These are phyloP conservation scores for Prunella strophiata DNA, from an alignment of 2,797 vertebrate genomes.

Conservation along the genomic window DNA sequence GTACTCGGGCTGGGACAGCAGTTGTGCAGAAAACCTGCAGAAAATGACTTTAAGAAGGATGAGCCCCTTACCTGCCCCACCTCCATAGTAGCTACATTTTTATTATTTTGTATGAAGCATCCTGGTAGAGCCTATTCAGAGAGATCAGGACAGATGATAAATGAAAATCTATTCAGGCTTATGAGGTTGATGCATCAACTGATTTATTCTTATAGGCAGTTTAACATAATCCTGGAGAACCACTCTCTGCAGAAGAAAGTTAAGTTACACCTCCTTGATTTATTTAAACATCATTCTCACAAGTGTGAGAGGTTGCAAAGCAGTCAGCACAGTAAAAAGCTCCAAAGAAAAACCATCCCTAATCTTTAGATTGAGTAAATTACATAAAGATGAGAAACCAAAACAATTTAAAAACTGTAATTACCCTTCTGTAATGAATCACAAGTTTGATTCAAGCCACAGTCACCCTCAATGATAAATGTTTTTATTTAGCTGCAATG, in stretches of 20 bases:
- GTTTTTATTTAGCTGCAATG: neutral
- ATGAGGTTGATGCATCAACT: neutral
- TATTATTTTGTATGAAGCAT: neutral
- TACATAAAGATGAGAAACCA: neutral
- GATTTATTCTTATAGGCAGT: neutral
- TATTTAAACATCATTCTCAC: neutral
- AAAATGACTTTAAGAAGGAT: accelerated
- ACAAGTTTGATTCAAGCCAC: neutral
- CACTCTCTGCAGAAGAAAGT: neutral
- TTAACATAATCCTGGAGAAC: neutral
- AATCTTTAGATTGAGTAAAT: neutral
- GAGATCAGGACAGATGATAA: neutral
- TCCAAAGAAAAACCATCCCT: neutral
- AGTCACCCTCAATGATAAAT: neutral
- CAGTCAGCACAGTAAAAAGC: neutral
- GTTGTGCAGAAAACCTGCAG: neutral
- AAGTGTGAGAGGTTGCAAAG: neutral
- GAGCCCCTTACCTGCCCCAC: too few species aligned
- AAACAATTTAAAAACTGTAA: neutral
- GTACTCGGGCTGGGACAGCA: accelerated
- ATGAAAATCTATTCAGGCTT: neutral
- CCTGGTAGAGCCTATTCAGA: neutral
- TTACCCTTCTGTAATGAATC: neutral
- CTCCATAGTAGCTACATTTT: neutral
- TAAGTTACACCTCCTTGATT: neutral